phyloP scores from a whole-genome alignment of 2,888 invertebrate genomes.

The Megamerina dolium region DNA sequence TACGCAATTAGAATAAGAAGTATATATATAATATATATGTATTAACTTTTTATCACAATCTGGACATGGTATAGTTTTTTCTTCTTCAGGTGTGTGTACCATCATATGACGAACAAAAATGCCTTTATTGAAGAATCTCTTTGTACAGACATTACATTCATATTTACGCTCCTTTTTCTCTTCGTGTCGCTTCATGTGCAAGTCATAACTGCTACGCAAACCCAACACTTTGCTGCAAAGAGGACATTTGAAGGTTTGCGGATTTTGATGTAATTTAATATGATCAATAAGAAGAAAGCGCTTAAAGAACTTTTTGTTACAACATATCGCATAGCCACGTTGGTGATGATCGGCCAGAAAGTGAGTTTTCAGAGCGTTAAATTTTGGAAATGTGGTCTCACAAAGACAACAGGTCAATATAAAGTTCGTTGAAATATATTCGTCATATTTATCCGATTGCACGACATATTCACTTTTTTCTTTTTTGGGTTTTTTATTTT shows the following conservation, averaged over 20 bases:
- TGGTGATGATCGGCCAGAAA: slow-evolving; percentile 22
- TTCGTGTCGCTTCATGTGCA: slow-evolving; percentile 23
- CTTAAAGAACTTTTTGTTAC: slow-evolving; percentile 24
- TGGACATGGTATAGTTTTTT: slow-evolving; percentile 22
- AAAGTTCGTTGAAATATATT: slow-evolving; percentile 17
- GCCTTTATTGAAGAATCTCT: slow-evolving; percentile 17
- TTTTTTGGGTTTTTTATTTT: too few species aligned
- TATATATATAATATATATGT: too few species aligned
- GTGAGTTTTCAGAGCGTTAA: slow-evolving; percentile 15
- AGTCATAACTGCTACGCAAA: slow-evolving; percentile 15
- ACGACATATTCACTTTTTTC: too few species aligned
- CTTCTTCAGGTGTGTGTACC: slow-evolving; percentile 20
- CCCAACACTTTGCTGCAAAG: slow-evolving; percentile 22
- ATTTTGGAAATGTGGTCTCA: slow-evolving; percentile 8
- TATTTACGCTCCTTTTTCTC: slow-evolving; percentile 13
- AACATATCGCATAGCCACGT: slow-evolving; percentile 26
- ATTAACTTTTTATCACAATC: slow-evolving; percentile 26
- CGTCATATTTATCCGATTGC: too few species aligned
- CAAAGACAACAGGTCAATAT: slow-evolving; percentile 17
- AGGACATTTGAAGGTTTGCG: slow-evolving; percentile 24
- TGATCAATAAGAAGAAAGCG: slow-evolving; percentile 27
- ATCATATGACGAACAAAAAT: slow-evolving; percentile 22
- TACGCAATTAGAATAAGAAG: too few species aligned
- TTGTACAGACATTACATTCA: slow-evolving; percentile 23
- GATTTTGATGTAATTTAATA: too few species aligned